Base-by-base conservation (phyloP, 2,888 invertebrate species). In the Hyposoter didymator region DNA sequence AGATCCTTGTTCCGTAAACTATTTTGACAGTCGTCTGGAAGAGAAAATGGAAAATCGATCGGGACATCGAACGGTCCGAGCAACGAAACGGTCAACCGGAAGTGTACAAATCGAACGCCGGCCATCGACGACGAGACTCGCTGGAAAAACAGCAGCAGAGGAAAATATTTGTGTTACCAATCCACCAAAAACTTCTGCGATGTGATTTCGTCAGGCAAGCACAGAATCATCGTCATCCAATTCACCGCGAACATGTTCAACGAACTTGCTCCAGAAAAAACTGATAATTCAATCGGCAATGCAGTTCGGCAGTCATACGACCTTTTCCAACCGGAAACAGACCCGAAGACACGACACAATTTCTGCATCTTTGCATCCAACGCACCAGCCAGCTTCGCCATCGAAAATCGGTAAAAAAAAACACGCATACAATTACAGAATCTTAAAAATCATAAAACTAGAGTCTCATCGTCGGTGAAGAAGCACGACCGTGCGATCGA, bases 401-500 rank as follows among this genome's bases (percentile, higher is more conserved):
- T 78, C 75, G 52, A 59, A 43, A 64, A 49, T 43, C 69, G 84
- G 79, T 82, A 82, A 86, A 32, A 19, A 52, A 72, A 17, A n/a
- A 19, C 39, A 72, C 2, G 32, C 22, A 62, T 64, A 80, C 22
- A 66, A 49, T 43, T 66, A 62, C 52, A 6, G 62, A 47, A 62
- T 5, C 74, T 14, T 69, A 19, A 8, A 45, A 69, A 17, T 19
- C 14, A 12, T 39, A 14, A 47, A 49, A 49, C 32, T 35, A 47
- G 49, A 69, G 78, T 82, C 82, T 78, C 74, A 78, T 82, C 84
- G 82, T 82, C 55, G 43, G 14, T 39, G 12, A 32, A 55, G 72
- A 52, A 19, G 43, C 8, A 52, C 43, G 19, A 22, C 22, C 66
- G 47, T 59, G 49, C 47, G 67, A 69, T 72, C 69, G 69, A 82